A percentile compares a stretch with the other conserved stretches of the same genome.
Evolutionary conservation across 2,113 vertebrate genomes (phyloP).

Genomic region (Hippocampus guttulatus): DNA sequence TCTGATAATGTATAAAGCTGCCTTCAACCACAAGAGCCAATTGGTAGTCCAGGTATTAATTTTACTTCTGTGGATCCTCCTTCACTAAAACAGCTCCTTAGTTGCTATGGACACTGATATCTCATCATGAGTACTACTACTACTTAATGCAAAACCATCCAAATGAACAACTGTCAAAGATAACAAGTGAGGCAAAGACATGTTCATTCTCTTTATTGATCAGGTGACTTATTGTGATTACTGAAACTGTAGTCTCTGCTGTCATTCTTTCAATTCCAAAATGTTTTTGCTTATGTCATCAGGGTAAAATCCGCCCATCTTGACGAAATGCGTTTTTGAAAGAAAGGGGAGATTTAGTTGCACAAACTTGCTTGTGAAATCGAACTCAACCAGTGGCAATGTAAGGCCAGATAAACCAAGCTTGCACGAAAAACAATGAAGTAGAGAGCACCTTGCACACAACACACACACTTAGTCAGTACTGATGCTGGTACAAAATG

Average conservation of each 20-base stretch:
- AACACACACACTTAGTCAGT: conserved; percentile 26
- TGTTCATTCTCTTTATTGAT: conserved; percentile 55
- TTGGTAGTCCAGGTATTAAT: no score
- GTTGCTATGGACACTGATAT: no score
- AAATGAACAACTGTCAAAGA: not conserved
- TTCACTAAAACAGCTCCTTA: no score
- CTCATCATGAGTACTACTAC: no score
- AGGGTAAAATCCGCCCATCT: conserved; percentile 25
- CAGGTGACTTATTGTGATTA: conserved; percentile 31
- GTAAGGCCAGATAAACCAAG: conserved; percentile 62
- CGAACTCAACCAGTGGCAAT: conserved; percentile 52
- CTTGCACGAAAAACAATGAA: conserved; percentile 51
- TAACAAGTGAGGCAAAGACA: conserved; percentile 9
- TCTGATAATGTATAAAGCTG: no score
- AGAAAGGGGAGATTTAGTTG: not conserved
- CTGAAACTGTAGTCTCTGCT: conserved; percentile 19
- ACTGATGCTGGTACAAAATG: conserved; percentile 44
- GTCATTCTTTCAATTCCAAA: conserved; percentile 18
- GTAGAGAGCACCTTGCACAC: conserved; percentile 53
- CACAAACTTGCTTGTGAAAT: conserved; percentile 52
- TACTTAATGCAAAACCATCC: not conserved
- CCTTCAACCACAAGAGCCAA: no score
- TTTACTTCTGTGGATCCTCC: no score
- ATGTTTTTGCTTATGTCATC: not conserved
- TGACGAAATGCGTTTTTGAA: not conserved